Evolutionary conservation across 2,797 vertebrate species (phyloP), one percentile per base, ranked within the genome.

Genomic region (Sebastes itinus): DNA sequence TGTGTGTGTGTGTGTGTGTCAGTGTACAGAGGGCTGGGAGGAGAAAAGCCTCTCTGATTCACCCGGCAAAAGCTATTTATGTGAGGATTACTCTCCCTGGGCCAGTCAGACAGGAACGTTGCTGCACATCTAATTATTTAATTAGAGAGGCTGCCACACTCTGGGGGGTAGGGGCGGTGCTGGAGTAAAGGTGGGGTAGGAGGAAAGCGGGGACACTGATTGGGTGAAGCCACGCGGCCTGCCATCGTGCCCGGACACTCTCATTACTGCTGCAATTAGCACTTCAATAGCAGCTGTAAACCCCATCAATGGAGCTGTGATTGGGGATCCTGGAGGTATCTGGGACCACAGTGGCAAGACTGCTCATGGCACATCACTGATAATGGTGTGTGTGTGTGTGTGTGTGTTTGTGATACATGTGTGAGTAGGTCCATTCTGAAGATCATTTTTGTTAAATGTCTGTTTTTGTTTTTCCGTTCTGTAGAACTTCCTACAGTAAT

Each of bases 101-200:
- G 96, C 96, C 94, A 98, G 97, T 97, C 96, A 97, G 97, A 96
- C 94, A 92, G 95, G 95, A 96, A 97, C 96, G 95, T 96, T 96
- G 95, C 96, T 95, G 96, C 96, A 97, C 98, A 99, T 99, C 97
- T 97, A 97, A 98, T 99, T 98, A 98, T 98, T 99, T 98, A 98
- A 99, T 99, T 98, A 99, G 96, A 95, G 96, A 79, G 87, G 95
- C 95, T 93, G 95, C 95, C 96, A 96, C 97, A 95, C 96, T 94
- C 95, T 92, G 95, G 95, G 96, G 96, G 94, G 94, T 87, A 87
- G 95, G 13, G 33, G 32, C 0, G 3, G 58, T 6, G 12, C 78
- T n/a, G 82, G 70, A 25, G 72, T 68, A 81, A 80, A 78, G 77
- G 88, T 74, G 80, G 84, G 28, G 73, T 63, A 72, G 72, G 75